Evolutionary conservation across 2,888 invertebrate genomes (phyloP).

Genomic region (Meiosimyza decipiens): DNA sequence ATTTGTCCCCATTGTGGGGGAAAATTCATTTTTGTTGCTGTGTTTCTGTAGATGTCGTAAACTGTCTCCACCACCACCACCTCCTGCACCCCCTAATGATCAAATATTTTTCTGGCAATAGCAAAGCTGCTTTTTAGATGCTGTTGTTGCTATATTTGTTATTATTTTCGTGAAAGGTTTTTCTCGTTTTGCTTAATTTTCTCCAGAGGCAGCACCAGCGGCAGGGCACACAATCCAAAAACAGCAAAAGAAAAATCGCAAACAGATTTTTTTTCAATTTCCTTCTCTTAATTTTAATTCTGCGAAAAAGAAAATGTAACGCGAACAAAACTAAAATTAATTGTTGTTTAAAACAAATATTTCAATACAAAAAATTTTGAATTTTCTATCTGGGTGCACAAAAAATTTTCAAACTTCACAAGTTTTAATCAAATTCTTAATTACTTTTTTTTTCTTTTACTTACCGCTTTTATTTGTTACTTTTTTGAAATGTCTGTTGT

Average conservation of each 20-base stretch:
- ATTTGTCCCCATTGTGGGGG: slow-evolving; percentile 60
- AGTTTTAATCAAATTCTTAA: slow-evolving; percentile 23
- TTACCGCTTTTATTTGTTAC: slow-evolving; percentile 37
- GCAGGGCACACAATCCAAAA: not conserved
- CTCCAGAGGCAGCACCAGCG: slow-evolving; percentile 10
- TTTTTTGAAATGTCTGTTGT: slow-evolving; percentile 17
- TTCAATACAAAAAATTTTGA: slow-evolving; percentile 45
- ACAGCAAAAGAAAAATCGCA: slow-evolving; percentile 16
- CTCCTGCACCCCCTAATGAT: no score
- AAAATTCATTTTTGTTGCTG: slow-evolving; percentile 35
- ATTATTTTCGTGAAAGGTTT: no score
- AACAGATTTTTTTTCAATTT: slow-evolving; percentile 5
- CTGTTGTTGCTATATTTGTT: no score
- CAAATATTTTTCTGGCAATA: no score
- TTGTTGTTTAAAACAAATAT: slow-evolving; percentile 34
- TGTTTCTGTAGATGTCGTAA: not conserved
- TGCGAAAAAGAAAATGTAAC: slow-evolving; percentile 15
- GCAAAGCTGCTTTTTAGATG: no score
- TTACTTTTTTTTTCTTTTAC: slow-evolving; percentile 14
- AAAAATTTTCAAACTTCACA: slow-evolving; percentile 25
- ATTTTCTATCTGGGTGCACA: slow-evolving; percentile 29
- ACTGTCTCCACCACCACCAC: no score
- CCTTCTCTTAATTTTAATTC: slow-evolving; percentile 14
- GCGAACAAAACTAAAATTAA: slow-evolving; percentile 23
- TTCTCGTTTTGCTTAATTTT: not conserved